These are phyloP conservation scores for Anguilla obscura DNA, from an alignment of 2,797 vertebrate species.

Conservation along the genomic window DNA sequence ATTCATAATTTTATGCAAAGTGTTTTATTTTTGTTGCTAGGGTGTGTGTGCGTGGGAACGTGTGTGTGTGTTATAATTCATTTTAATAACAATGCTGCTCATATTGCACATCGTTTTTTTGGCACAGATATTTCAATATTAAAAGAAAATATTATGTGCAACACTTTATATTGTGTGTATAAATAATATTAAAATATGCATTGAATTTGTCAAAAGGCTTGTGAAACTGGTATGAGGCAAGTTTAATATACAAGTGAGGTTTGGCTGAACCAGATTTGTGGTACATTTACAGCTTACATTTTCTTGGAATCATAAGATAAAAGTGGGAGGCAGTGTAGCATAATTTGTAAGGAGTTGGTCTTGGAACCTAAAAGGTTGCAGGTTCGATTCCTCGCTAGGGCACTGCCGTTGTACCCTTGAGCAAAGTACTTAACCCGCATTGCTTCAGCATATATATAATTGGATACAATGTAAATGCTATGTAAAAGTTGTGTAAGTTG, in stretches of 20 bases:
- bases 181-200: not conserved
- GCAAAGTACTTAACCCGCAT: too few species aligned
- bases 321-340: not conserved
- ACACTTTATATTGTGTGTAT: not conserved
- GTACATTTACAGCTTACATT: not conserved
- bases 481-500: too few species aligned
- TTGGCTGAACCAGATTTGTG: not conserved
- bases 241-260: not conserved
- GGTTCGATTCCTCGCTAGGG: too few species aligned
- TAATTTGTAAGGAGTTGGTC: not conserved
- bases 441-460: too few species aligned
- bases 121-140: not conserved
- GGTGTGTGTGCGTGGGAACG: too few species aligned
- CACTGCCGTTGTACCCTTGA: too few species aligned
- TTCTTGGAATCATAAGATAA: not conserved
- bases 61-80: not conserved
- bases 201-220: not conserved
- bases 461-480: too few species aligned
- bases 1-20: not conserved
- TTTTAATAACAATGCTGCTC: not conserved
- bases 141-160: not conserved
- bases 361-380: too few species aligned
- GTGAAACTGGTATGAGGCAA: not conserved
- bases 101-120: not conserved
- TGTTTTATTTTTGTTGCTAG: not conserved